Evolutionary conservation across 1,140 invertebrate species (phyloP).

Genomic region (Drosophila triauraria): DNA sequence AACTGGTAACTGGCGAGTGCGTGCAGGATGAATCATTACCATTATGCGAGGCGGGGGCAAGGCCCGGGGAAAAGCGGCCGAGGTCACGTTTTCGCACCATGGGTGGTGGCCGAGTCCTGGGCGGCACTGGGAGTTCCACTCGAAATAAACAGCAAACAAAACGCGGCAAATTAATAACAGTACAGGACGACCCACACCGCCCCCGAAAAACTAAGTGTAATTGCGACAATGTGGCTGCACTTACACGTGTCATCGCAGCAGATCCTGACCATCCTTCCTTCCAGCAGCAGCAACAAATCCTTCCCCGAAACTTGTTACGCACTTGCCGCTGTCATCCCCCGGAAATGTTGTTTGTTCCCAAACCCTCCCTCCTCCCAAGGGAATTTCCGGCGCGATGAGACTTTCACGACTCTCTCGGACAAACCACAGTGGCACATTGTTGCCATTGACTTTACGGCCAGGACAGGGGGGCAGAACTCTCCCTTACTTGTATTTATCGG

Average conservation of each 20-base stretch:
- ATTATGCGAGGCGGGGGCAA: neutral
- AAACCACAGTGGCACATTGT: constrained; percentile 73
- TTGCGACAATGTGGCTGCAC: constrained; percentile 82
- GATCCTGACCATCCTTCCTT: constrained; percentile 34
- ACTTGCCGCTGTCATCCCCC: constrained; percentile 50
- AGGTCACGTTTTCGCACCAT: constrained; percentile 81
- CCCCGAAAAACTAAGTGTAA: constrained; percentile 60
- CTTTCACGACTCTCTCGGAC: constrained; percentile 13
- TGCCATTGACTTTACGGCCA: constrained; percentile 70
- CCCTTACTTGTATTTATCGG: neutral
- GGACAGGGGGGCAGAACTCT: neutral
- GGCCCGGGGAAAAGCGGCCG: constrained; percentile 41
- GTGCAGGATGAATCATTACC: constrained; percentile 68
- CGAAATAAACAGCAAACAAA: constrained; percentile 79
- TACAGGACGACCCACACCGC: neutral
- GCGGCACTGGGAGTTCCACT: constrained; percentile 27
- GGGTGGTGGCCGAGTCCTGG: constrained; percentile 64
- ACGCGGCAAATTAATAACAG: constrained; percentile 72
- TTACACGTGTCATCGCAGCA: constrained; percentile 80
- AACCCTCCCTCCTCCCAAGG: constrained; percentile 29
- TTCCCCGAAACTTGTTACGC: constrained; percentile 51
- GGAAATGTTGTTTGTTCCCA: constrained; percentile 19
- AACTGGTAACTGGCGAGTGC: constrained; percentile 5
- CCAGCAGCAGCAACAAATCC: constrained; percentile 24
- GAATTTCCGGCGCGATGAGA: neutral